Conservation (phyloP, 2,113 vertebrate genomes). For the Pteruthius melanotis region DNA sequence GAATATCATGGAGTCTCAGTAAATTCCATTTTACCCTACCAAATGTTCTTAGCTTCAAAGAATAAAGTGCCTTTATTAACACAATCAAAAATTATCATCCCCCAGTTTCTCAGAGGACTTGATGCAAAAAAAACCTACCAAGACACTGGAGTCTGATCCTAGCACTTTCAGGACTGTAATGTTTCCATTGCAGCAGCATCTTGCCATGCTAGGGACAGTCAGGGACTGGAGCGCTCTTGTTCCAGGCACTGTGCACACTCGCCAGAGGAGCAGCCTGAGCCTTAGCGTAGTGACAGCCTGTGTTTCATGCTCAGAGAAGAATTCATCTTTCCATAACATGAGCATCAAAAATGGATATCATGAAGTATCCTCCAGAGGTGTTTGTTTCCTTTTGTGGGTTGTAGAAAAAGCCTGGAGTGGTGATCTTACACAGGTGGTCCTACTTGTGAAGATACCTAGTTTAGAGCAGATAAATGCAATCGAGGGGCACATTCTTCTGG, state of each 20-base stretch:
- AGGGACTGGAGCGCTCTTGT: not conserved
- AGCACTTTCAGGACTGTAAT: not conserved
- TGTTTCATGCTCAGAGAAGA: not conserved
- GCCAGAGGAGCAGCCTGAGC: not conserved
- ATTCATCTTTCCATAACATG: not conserved
- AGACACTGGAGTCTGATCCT: not conserved
- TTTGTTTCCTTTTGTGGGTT: not conserved
- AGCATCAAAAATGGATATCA: not conserved
- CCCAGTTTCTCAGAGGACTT: not conserved
- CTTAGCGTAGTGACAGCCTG: not conserved
- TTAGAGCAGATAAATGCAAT: not conserved
- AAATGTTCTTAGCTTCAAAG: not conserved
- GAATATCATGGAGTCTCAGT: not conserved
- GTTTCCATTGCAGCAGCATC: not conserved
- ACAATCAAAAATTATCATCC: not conserved
- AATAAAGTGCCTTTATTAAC: not conserved
- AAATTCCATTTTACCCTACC: not conserved
- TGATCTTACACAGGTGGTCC: not conserved
- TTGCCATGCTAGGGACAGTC: not conserved
- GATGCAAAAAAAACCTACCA: not conserved
- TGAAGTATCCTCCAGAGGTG: not conserved
- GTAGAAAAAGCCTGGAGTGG: not conserved
- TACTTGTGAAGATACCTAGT: not conserved
- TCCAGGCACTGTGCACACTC: accelerated
- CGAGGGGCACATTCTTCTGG: not conserved